Conservation (phyloP, 37 sponge, comb jelly and placozoan genomes). For the Dysidea cf. avara region DNA sequence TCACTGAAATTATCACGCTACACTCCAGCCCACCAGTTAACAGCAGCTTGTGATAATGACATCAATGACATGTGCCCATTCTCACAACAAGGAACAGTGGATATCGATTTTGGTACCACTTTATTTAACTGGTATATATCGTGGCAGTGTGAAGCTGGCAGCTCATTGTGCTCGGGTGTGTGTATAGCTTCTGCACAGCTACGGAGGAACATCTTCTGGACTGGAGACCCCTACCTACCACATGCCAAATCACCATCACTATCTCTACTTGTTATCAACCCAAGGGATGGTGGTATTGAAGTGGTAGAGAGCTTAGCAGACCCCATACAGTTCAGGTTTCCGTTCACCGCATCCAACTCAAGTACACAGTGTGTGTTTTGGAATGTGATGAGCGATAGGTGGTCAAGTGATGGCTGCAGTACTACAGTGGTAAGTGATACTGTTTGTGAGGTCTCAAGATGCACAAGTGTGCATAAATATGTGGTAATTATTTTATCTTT, state of each 20-base stretch:
- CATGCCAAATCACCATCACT: constrained; percentile 15
- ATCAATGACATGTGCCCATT: too few species aligned
- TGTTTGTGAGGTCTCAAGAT: too few species aligned
- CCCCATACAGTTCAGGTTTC: constrained; percentile 8
- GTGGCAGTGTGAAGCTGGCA: constrained; percentile 8
- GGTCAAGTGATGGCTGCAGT: constrained; percentile 26
- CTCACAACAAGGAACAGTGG: not conserved
- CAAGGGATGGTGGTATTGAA: constrained; percentile 5
- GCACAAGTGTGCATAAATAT: too few species aligned
- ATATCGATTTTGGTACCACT: constrained; percentile 2
- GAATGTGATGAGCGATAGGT: not conserved
- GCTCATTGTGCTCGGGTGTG: constrained; percentile 9
- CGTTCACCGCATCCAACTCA: constrained; percentile 6
- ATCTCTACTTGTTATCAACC: constrained; percentile 15
- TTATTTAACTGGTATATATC: constrained; percentile 13
- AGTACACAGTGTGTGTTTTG: constrained; percentile 33
- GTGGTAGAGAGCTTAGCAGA: not conserved
- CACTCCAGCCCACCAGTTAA: constrained; percentile 11
- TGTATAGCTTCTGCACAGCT: constrained; percentile 27
- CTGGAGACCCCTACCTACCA: constrained; percentile 21
- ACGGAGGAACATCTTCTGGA: constrained; percentile 27
- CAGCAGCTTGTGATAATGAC: not conserved
- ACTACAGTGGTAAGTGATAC: too few species aligned
- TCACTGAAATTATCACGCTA: constrained; percentile 30
- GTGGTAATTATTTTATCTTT: too few species aligned